Evolutionary conservation across 2,797 vertebrate species (phyloP).

Genomic region (Enteromius treurensis): DNA sequence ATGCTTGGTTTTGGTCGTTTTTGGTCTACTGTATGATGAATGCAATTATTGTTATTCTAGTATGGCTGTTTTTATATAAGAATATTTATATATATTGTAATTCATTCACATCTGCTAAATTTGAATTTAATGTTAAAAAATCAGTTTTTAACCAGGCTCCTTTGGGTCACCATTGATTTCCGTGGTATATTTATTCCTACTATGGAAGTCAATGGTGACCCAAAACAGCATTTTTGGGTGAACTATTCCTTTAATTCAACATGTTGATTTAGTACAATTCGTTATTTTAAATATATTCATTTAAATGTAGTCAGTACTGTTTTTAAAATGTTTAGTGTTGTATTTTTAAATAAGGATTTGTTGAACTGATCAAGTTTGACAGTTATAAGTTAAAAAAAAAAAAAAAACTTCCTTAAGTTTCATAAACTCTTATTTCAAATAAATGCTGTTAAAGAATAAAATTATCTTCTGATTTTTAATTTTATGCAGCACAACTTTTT

Average conservation of each 20-base stretch:
- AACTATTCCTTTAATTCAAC: too few species aligned
- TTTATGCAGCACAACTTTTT: not conserved
- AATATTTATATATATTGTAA: too few species aligned
- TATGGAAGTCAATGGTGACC: too few species aligned
- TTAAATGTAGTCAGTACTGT: not conserved
- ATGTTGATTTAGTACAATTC: not conserved
- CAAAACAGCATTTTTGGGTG: too few species aligned
- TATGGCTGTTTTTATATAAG: not conserved
- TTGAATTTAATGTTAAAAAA: too few species aligned
- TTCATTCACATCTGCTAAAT: not conserved
- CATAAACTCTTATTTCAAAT: not conserved
- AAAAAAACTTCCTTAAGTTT: too few species aligned
- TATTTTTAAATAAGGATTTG: not conserved
- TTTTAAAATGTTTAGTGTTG: too few species aligned
- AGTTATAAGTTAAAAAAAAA: not conserved
- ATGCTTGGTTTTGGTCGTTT: not conserved
- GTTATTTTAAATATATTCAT: not conserved
- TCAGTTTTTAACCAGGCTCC: too few species aligned
- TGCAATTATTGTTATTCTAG: not conserved
- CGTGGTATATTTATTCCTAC: too few species aligned
- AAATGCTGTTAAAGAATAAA: too few species aligned
- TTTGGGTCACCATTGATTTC: too few species aligned
- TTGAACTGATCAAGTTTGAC: not conserved
- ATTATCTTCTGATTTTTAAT: not conserved
- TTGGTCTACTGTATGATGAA: not conserved